Evolutionary conservation across 2,888 invertebrate genomes (phyloP).

Genomic region (Trichopoda pennipes): DNA sequence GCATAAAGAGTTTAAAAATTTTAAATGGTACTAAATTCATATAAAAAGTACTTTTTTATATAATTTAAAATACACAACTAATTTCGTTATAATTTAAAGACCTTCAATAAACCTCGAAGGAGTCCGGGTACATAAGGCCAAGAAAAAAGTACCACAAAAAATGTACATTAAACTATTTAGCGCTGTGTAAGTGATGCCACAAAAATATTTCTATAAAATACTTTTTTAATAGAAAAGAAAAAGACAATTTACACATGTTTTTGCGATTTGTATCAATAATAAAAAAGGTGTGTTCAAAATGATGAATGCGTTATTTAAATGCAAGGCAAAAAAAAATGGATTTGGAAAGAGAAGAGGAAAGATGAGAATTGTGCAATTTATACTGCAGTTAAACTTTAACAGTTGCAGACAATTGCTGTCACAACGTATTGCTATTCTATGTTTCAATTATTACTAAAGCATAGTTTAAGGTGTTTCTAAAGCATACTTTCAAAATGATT

Average conservation of each 20-base stretch:
- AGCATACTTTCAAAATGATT: constrained; percentile 11
- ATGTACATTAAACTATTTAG: not conserved
- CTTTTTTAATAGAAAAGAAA: not conserved
- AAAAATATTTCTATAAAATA: not conserved
- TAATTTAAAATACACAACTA: too few relatives aligned
- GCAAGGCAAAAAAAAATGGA: not conserved
- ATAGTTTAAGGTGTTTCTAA: constrained; percentile 24
- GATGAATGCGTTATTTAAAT: not conserved
- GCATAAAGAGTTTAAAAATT: too few relatives aligned
- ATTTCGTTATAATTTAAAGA: too few relatives aligned
- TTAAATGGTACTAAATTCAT: too few relatives aligned
- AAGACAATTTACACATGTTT: constrained; percentile 22
- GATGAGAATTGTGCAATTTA: not conserved
- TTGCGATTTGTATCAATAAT: not conserved
- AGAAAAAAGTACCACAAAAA: not conserved
- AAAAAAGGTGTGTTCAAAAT: not conserved
- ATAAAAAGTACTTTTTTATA: too few relatives aligned
- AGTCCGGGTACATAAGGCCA: too few relatives aligned
- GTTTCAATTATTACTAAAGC: not conserved
- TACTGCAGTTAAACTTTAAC: not conserved
- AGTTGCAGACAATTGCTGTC: not conserved
- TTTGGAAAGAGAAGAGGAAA: too few relatives aligned
- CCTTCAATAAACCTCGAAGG: too few relatives aligned
- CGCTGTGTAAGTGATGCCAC: not conserved
- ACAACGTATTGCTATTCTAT: not conserved